Base-by-base conservation (phyloP, 2,888 invertebrate species). In the Hirudinaria manillensis region DNA sequence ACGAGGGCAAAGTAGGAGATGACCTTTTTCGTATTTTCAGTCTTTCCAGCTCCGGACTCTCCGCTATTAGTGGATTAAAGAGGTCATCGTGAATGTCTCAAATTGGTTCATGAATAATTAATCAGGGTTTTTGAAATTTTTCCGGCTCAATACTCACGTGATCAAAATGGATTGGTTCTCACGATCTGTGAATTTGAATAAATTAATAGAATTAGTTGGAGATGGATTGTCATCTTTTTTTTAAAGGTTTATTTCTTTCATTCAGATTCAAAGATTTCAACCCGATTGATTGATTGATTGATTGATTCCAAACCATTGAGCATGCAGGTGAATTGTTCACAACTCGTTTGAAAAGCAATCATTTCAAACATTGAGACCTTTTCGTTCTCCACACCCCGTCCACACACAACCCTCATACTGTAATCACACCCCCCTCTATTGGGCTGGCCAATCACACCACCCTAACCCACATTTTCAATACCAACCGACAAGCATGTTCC, bases 161-260 rank as follows among this genome's bases (percentile, higher is more conserved):
- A 99, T 99, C 92, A 99, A 92, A 95, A 99, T 98, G 89, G 98
- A 99, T 91, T 99, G 99, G 90, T 99, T 95, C 88, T 96, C 97
- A 89, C 94, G 93, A 90, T 98, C 91, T 92, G 89, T 78, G 86
- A 88, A 77, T 80, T 79, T 79, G 79, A 38, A 36, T 38, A 71
- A 70, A 51, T 45, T 70, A 70, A 29, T 38, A 38, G 3, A 34
- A 24, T 29, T 45, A 24, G 19, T 61, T 61, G 21, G n/a, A 45
- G 13, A 32, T 70, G 24, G 34, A 32, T 70, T 70, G 13, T 70
- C 16, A 34, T 34, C 13, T 66, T 66, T 66, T 66, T 24, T 66
- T 24, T 53, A 53, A 21, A 53, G 21, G 21, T 53, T n/a, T n/a
- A n/a, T n/a, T n/a, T n/a, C n/a, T n/a, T n/a, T n/a, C n/a, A n/a